These are phyloP conservation scores for Antechinus flavipes DNA, from an alignment of 2,113 vertebrate species.

Conservation along the genomic window DNA sequence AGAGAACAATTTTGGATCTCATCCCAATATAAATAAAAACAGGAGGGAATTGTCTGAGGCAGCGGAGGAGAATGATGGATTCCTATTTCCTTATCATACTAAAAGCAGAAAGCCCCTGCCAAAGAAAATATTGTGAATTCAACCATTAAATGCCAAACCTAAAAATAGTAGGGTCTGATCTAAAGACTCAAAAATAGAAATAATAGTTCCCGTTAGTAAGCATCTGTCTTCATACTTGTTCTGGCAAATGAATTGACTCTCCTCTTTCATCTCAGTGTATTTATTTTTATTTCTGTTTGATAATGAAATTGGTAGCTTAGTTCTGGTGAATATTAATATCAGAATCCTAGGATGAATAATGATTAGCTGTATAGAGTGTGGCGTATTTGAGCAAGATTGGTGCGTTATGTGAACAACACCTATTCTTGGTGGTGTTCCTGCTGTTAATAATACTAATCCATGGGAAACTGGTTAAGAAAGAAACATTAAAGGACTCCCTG, in stretches of 20 bases:
- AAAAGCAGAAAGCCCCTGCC: slow-evolving; percentile 40
- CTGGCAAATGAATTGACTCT: not conserved
- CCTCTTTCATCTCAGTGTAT: not conserved
- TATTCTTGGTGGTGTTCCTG: not conserved
- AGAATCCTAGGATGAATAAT: not conserved
- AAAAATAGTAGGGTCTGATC: slow-evolving; percentile 50
- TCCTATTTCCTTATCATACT: slow-evolving; percentile 66
- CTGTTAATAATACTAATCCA: not conserved
- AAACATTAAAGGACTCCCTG: not conserved
- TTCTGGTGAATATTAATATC: not conserved
- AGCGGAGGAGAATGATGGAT: slow-evolving; percentile 65
- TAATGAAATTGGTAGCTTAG: not conserved
- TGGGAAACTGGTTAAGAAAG: not conserved
- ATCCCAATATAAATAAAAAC: slow-evolving; percentile 66
- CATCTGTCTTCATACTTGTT: not conserved
- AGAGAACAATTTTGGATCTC: slow-evolving; percentile 58
- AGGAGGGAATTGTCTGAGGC: slow-evolving; percentile 56
- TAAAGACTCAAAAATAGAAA: slow-evolving; percentile 46
- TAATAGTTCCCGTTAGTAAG: slow-evolving; percentile 22
- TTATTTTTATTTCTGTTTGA: not conserved
- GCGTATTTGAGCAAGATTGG: not conserved
- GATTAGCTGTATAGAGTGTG: not conserved
- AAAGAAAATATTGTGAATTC: slow-evolving; percentile 71
- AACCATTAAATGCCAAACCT: slow-evolving; percentile 63
- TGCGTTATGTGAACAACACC: not conserved